Evolutionary conservation across 2,888 invertebrate genomes (phyloP).

Genomic region (Zele albiditarsus): DNA sequence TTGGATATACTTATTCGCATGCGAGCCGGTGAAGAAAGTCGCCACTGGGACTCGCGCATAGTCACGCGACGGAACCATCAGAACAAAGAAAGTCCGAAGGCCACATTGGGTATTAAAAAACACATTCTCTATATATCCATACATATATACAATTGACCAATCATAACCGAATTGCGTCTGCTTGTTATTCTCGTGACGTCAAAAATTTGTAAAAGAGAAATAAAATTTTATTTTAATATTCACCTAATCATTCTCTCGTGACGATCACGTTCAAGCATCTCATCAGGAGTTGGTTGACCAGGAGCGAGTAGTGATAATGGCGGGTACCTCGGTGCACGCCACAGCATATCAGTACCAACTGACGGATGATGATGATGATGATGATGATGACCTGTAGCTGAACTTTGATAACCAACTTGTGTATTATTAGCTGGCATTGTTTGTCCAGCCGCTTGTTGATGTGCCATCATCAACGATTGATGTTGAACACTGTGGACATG

Average conservation of each 20-base stretch:
- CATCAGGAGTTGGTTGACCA: conserved; percentile 72
- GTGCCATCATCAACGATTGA: conserved; percentile 77
- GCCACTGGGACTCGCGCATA: conserved; percentile 28
- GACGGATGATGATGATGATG: conserved; percentile 64
- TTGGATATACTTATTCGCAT: conserved; percentile 36
- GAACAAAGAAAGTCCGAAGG: conserved; percentile 53
- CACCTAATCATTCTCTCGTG: conserved; percentile 81
- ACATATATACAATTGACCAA: neutral
- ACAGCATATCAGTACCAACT: conserved; percentile 69
- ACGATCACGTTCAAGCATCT: conserved; percentile 77
- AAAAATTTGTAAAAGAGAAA: neutral
- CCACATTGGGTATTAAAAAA: conserved; percentile 16
- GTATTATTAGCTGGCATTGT: conserved; percentile 62
- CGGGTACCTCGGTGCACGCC: conserved; percentile 74
- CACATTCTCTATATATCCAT: neutral
- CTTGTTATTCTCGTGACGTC: no score
- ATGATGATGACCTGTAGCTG: conserved; percentile 44
- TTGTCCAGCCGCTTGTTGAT: conserved; percentile 65
- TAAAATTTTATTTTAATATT: conserved; percentile 61
- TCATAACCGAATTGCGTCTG: neutral
- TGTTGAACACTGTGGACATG: conserved; percentile 79
- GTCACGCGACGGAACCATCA: conserved; percentile 55
- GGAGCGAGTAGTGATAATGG: conserved; percentile 75
- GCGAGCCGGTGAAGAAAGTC: conserved; percentile 35
- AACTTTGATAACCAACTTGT: conserved; percentile 64